These are phyloP conservation scores for Ochropacha duplaris DNA, from an alignment of 2,888 invertebrate genomes.

Conservation along the genomic window DNA sequence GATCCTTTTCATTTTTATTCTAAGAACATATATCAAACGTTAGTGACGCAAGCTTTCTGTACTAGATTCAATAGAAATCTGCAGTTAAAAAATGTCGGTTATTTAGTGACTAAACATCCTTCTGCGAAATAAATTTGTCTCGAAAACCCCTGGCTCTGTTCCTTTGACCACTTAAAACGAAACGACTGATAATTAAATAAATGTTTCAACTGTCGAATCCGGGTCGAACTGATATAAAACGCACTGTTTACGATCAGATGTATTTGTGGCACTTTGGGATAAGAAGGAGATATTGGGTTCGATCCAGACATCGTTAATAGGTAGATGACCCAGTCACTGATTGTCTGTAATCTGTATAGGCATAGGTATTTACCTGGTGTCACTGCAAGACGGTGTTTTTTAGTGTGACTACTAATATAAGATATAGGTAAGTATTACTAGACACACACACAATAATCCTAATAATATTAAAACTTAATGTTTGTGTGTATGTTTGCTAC, in stretches of 20 bases:
- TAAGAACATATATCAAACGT: no score
- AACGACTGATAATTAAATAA: slow-evolving; percentile 46
- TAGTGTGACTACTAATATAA: no score
- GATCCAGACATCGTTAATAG: slow-evolving; percentile 13
- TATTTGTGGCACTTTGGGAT: slow-evolving; percentile 20
- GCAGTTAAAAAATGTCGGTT: slow-evolving; percentile 17
- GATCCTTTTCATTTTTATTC: background rate
- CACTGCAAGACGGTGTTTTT: no score
- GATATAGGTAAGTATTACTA: no score
- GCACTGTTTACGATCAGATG: slow-evolving; percentile 45
- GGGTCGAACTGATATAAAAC: slow-evolving; percentile 45
- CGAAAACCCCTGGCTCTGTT: background rate
- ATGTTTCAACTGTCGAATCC: slow-evolving; percentile 43
- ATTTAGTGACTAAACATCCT: slow-evolving; percentile 32
- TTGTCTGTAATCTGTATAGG: slow-evolving; percentile 3
- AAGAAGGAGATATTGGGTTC: slow-evolving; percentile 8
- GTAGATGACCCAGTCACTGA: slow-evolving; percentile 9
- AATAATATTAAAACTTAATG: no score
- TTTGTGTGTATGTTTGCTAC: no score
- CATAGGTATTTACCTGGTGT: background rate
- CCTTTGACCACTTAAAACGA: slow-evolving; percentile 18
- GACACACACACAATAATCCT: no score
- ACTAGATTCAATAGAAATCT: background rate
- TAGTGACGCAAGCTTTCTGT: background rate
- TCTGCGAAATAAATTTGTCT: slow-evolving; percentile 33